phyloP scores from a whole-genome alignment of 2,113 vertebrate genomes.

The Monopterus albus region DNA sequence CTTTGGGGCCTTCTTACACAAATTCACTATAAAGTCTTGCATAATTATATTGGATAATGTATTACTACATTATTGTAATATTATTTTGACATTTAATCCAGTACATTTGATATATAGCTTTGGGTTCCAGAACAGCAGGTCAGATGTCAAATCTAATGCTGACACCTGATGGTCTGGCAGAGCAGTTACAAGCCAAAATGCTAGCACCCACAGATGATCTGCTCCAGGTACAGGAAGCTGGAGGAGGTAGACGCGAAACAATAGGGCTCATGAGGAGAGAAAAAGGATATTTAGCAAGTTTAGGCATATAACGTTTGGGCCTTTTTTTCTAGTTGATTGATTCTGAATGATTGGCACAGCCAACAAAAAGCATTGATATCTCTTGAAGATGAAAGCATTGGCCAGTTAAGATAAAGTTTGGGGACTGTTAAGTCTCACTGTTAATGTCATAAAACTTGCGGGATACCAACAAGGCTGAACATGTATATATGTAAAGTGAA shows the following conservation, averaged over 20 bases:
- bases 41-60: conserved; percentile 8
- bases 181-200: conserved; percentile 2
- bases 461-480: conserved; percentile 8
- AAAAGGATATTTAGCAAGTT: conserved; percentile 17
- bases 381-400: conserved; percentile 33
- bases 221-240: conserved; percentile 3
- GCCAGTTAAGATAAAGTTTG: conserved; percentile 18
- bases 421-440: background rate
- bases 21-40: conserved; percentile 35
- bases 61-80: conserved; percentile 2
- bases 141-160: conserved; percentile 3
- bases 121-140: conserved; percentile 25
- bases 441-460: conserved; percentile 1
- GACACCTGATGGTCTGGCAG: conserved; percentile 32
- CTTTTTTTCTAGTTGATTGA: too few species aligned
- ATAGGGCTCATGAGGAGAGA: background rate
- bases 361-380: conserved; percentile 12
- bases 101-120: conserved; percentile 29
- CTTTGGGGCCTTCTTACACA: background rate
- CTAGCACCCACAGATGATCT: background rate
- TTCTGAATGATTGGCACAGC: conserved; percentile 38
- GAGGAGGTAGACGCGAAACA: background rate
- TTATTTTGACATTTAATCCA: conserved; percentile 2
- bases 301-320: conserved; percentile 53
- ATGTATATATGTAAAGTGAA: background rate